Percentiles rank a stretch among this genome's conserved stretches.
These are phyloP conservation scores for Eciton burchellii DNA, from an alignment of 1,140 invertebrate species.

Conservation along the genomic window DNA sequence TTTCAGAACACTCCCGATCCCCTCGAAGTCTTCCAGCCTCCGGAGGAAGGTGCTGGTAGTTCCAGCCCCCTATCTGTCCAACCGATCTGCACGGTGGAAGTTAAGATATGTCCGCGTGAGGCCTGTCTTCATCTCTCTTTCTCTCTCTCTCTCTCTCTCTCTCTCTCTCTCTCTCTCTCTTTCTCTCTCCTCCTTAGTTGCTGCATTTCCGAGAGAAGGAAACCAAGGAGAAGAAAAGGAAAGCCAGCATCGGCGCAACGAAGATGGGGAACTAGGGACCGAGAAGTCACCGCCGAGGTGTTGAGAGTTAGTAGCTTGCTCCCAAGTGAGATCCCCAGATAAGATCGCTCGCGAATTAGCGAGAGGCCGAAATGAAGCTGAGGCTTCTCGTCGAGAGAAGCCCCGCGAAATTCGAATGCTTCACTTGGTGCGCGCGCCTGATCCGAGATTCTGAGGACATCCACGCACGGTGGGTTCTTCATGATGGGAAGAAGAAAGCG, in stretches of 20 bases:
- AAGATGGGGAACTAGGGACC: constrained; percentile 53
- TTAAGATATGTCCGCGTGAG: constrained; percentile 63
- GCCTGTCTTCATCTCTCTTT: constrained; percentile 39
- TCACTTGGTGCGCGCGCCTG: background rate
- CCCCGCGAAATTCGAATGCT: constrained; percentile 62
- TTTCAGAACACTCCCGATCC: constrained; percentile 32
- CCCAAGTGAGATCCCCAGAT: constrained; percentile 71
- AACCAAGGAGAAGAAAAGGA: constrained; percentile 23
- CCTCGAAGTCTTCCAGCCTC: constrained; percentile 29
- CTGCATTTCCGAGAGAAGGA: background rate
- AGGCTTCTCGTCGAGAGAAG: constrained; percentile 9
- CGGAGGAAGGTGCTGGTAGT: constrained; percentile 22
- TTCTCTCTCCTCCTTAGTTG: constrained; percentile 11
- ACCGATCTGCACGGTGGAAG: constrained; percentile 72
- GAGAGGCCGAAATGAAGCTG: constrained; percentile 54
- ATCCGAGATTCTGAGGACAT: background rate
- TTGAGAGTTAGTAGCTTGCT: constrained; percentile 77
- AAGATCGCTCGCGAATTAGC: constrained; percentile 72
- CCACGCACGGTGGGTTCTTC: background rate
- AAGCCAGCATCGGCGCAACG: background rate
- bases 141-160: constrained; percentile 32
- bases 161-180: constrained; percentile 23
- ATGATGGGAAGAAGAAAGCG: background rate
- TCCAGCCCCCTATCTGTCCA: constrained; percentile 62
- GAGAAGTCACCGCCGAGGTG: constrained; percentile 74